phyloP scores from a whole-genome alignment of 2,797 vertebrate species.

The Carcharodon carcharias region DNA sequence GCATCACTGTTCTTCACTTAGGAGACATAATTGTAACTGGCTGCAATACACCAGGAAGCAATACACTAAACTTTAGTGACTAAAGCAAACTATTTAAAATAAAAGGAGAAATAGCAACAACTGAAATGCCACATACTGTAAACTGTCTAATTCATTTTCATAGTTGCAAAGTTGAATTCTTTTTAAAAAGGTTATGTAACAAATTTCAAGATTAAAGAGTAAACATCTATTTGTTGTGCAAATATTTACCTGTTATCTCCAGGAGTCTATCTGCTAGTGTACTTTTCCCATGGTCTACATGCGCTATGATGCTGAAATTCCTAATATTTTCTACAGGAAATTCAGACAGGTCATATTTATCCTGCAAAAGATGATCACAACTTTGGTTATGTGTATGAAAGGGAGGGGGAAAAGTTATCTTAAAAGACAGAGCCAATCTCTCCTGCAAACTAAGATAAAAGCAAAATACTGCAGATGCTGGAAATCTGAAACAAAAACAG shows the following conservation, averaged over 20 bases:
- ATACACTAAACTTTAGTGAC: background rate
- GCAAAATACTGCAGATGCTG: no score
- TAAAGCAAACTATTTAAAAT: background rate
- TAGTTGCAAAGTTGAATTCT: background rate
- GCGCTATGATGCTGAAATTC: constrained; percentile 94
- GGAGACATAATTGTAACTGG: background rate
- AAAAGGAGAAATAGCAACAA: background rate
- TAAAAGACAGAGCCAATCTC: background rate
- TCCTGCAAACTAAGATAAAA: background rate
- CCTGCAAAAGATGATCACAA: constrained; percentile 54
- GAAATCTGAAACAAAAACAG: no score
- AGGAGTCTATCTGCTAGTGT: constrained; percentile 87
- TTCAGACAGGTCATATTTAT: constrained; percentile 66
- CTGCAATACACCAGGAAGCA: background rate
- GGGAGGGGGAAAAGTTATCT: no score
- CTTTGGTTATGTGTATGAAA: background rate
- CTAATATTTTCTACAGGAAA: constrained; percentile 81
- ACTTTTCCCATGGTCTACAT: constrained; percentile 98
- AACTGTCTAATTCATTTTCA: background rate
- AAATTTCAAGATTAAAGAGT: background rate
- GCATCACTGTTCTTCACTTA: background rate
- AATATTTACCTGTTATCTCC: constrained; percentile 78
- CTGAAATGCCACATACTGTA: background rate
- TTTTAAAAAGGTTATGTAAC: background rate
- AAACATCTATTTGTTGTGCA: background rate